Conservation (phyloP, 2,888 invertebrate species). For the Hymenopus coronatus region DNA sequence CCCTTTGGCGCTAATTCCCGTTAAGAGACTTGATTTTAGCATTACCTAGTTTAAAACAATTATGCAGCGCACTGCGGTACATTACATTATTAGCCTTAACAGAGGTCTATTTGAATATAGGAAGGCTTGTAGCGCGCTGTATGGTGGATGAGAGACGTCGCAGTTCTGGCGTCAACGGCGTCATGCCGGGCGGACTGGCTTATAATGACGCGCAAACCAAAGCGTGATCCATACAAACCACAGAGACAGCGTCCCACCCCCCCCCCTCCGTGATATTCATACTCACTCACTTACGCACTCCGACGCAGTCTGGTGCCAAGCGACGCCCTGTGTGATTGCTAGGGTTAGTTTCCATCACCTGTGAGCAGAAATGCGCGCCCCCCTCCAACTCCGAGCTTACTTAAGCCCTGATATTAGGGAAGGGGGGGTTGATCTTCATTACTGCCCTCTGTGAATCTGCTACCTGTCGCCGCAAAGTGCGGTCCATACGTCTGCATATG, state of each 20-base stretch:
- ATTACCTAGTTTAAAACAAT: not conserved
- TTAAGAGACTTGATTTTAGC: not conserved
- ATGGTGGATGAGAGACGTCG: slow-evolving; percentile 11
- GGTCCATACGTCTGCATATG: not conserved
- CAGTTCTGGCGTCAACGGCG: not conserved
- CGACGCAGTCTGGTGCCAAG: not conserved
- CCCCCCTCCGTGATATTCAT: not conserved
- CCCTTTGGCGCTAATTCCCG: not conserved
- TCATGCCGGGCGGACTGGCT: slow-evolving; percentile 15
- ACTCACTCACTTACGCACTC: slow-evolving; percentile 3
- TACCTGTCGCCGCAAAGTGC: not conserved
- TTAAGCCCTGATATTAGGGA: not conserved
- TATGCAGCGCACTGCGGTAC: not conserved
- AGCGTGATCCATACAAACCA: slow-evolving; percentile 23
- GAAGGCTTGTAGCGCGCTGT: not conserved
- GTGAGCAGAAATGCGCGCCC: not conserved
- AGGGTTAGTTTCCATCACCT: not conserved
- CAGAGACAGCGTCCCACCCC: not conserved
- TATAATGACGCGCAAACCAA: slow-evolving; percentile 28
- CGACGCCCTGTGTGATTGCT: not conserved
- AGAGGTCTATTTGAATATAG: slow-evolving; percentile 21
- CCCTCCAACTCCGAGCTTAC: not conserved
- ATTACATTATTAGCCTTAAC: not conserved
- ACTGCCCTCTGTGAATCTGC: not conserved
- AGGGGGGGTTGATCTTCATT: not conserved